Base-by-base conservation (phyloP, 2,113 vertebrate genomes). In the Eurypyga helias region DNA sequence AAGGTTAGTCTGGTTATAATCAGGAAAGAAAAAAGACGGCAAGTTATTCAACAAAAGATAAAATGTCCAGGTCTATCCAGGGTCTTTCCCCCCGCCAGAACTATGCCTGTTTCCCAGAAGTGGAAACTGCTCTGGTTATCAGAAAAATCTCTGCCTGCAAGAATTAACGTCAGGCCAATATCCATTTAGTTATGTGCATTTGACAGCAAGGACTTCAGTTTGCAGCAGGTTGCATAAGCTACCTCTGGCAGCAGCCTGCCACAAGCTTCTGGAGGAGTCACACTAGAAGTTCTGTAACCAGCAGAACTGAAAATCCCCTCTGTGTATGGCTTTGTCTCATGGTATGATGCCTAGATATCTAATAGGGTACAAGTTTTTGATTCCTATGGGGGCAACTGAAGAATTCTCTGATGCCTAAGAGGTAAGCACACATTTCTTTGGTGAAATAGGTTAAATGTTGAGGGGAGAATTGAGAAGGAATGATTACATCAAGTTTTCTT, bases 1-100 rank as follows among this genome's bases (percentile, higher is more conserved):
- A 70, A 96, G 94, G 81, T 93, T 96, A 93, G 54, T 45, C 55
- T 90, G 57, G 41, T 96, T 88, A 83, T 96, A 97, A 96, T 92
- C 91, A 95, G 77, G n/a, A 89, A 85, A 41, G 34, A 41, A 64
- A 88, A 79, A 34, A 34, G 49, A 79, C 24, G 43, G 81, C 60
- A 97, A 96, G 67, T 17, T 88, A 43, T 89, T 92, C 67, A 87
- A 87, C 41, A 78, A 66, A 65, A 57, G 10, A 73, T 61, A 73
- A 80, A 73, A 13, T 6, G 7, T 21, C 17, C 19, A 72, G 25
- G 34, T 52, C 14, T 92, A n/a, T 45, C n/a, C n/a, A n/a, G n/a
- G n/a, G n/a, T n/a, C n/a, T n/a, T n/a, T n/a, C n/a, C n/a, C n/a
- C n/a, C n/a, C n/a, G n/a, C n/a, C n/a, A 85, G n/a, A 80, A 31